Evolutionary conservation across 2,113 vertebrate genomes (phyloP).

Genomic region (Varanus salvator): DNA sequence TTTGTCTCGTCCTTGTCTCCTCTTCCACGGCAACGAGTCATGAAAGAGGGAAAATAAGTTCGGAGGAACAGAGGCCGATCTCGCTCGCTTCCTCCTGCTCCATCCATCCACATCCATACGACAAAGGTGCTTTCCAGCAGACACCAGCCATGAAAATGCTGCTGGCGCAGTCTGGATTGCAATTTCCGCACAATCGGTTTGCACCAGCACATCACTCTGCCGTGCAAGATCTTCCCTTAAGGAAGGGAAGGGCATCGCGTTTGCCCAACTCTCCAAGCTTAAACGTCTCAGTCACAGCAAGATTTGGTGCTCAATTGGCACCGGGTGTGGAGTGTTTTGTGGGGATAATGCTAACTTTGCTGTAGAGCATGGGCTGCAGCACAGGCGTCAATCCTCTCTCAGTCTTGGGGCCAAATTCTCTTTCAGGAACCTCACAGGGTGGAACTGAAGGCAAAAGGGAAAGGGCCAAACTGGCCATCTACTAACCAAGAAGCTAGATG

Average conservation of each 20-base stretch:
- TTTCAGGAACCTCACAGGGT: too few relatives aligned
- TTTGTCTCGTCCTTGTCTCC: slow-evolving; percentile 74
- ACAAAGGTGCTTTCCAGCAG: slow-evolving; percentile 60
- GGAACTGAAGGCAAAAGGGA: too few relatives aligned
- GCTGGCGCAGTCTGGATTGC: slow-evolving; percentile 52
- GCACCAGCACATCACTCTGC: not conserved
- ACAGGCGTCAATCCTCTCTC: too few relatives aligned
- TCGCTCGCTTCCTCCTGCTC: slow-evolving; percentile 58
- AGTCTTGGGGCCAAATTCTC: too few relatives aligned
- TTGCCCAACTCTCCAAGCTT: not conserved
- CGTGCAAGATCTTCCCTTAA: not conserved
- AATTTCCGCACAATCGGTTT: not conserved
- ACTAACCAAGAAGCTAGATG: not conserved
- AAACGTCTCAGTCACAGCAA: too few relatives aligned
- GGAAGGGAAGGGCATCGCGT: not conserved
- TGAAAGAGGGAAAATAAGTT: slow-evolving; percentile 33
- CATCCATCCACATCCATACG: slow-evolving; percentile 61
- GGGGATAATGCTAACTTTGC: too few relatives aligned
- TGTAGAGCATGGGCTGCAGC: accelerated
- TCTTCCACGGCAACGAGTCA: slow-evolving; percentile 72
- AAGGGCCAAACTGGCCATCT: too few relatives aligned
- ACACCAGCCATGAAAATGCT: slow-evolving; percentile 50
- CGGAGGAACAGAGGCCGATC: slow-evolving; percentile 62
- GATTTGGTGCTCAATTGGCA: too few relatives aligned
- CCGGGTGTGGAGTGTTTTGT: not conserved